A percentile compares a stretch with the other conserved stretches of the same genome.
Evolutionary conservation across 2,888 invertebrate species (phyloP).

Genomic region (Lydus trimaculatus): DNA sequence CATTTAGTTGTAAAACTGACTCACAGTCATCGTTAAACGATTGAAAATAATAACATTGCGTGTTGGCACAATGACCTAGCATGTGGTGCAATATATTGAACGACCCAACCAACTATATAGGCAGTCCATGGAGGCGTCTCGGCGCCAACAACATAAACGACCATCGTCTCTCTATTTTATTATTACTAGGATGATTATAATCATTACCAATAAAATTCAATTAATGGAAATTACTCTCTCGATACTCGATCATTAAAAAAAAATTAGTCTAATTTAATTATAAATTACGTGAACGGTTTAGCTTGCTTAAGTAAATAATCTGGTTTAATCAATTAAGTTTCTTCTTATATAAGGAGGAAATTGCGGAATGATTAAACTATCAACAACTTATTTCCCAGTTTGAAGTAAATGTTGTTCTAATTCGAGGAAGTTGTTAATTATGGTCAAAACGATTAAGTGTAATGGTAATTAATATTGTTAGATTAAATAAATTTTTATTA

Average conservation of each 20-base stretch:
- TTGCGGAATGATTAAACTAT: background rate
- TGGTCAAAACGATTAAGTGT: background rate
- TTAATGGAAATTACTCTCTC: slow-evolving; percentile 12
- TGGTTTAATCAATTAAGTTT: background rate
- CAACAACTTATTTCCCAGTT: background rate
- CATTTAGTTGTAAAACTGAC: background rate
- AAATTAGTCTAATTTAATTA: too few relatives aligned
- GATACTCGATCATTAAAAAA: slow-evolving; percentile 6
- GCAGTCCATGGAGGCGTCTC: slow-evolving; percentile 23
- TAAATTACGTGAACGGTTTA: too few relatives aligned
- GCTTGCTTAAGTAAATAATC: background rate
- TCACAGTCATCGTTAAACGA: slow-evolving; percentile 20
- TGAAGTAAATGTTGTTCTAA: background rate
- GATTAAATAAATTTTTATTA: too few relatives aligned
- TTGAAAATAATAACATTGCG: slow-evolving; percentile 33
- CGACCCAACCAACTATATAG: slow-evolving; percentile 16
- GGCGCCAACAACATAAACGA: slow-evolving; percentile 21
- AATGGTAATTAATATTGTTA: background rate
- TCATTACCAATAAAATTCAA: background rate
- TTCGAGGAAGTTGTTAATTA: background rate
- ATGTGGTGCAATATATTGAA: slow-evolving; percentile 33
- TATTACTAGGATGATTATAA: background rate
- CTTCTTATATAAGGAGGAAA: background rate
- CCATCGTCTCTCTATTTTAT: slow-evolving; percentile 13
- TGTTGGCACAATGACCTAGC: slow-evolving; percentile 36